A percentile compares a stretch with the other conserved stretches of the same genome.
phyloP scores from a whole-genome alignment of 2,113 vertebrate genomes.

The Oryzias woworae region DNA sequence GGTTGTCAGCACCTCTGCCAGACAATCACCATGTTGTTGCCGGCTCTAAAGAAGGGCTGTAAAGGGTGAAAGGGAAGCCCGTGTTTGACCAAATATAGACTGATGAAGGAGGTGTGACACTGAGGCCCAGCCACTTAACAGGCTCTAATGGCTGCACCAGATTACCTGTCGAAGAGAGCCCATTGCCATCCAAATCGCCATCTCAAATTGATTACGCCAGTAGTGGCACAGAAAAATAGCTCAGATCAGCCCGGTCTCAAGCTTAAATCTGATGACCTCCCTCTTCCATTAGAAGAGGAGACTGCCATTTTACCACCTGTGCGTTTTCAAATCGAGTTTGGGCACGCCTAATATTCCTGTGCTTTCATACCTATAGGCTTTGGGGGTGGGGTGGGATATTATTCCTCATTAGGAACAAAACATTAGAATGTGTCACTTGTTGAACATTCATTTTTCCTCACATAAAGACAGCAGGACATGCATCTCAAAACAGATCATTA shows the following conservation, averaged over 20 bases:
- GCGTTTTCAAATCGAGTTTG: constrained; percentile 75
- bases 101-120: constrained; percentile 74
- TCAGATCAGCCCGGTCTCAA: constrained; percentile 35
- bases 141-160: constrained; percentile 66
- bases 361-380: constrained; percentile 61
- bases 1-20: constrained; percentile 51
- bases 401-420: constrained; percentile 72
- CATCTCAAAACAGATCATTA: constrained; percentile 55
- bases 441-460: constrained; percentile 57
- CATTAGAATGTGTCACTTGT: constrained; percentile 73
- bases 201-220: constrained; percentile 53
- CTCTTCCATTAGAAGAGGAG: constrained; percentile 57
- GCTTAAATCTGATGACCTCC: constrained; percentile 45
- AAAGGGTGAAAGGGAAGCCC: constrained; percentile 28
- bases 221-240: constrained; percentile 35
- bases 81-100: constrained; percentile 61
- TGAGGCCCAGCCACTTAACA: constrained; percentile 63
- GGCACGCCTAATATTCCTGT: constrained; percentile 66
- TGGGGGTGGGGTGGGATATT: constrained; percentile 59
- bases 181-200: constrained; percentile 46
- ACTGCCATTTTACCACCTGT: constrained; percentile 60
- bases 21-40: constrained; percentile 41
- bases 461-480: constrained; percentile 45
- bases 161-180: constrained; percentile 65
- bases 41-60: constrained; percentile 19